These are phyloP conservation scores for Hartigia nigra DNA, from an alignment of 2,888 invertebrate species.

Conservation along the genomic window DNA sequence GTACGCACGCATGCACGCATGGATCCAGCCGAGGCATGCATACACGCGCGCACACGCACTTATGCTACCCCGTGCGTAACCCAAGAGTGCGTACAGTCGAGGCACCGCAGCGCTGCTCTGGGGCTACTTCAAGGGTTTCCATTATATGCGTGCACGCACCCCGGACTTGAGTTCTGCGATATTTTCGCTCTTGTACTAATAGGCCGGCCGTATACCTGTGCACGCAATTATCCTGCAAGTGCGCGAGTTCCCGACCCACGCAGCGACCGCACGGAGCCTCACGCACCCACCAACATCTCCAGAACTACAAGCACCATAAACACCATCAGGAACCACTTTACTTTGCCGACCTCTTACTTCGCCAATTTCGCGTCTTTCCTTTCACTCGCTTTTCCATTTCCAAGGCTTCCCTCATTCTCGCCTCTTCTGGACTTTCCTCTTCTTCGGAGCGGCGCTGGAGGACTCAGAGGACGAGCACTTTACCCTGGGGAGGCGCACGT, in stretches of 20 bases:
- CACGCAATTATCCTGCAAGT: slow-evolving; percentile 55
- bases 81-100: slow-evolving; percentile 34
- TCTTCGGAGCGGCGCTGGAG: not conserved
- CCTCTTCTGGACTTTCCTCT: not conserved
- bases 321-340: not conserved
- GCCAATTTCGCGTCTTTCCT: not conserved
- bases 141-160: slow-evolving; percentile 61
- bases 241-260: slow-evolving; percentile 24
- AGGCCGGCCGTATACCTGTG: slow-evolving; percentile 47
- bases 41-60: slow-evolving; percentile 23
- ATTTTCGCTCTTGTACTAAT: slow-evolving; percentile 43
- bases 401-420: not conserved
- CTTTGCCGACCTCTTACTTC: not conserved
- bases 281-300: not conserved
- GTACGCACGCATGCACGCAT: slow-evolving; percentile 37
- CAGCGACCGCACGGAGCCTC: not conserved
- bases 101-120: slow-evolving; percentile 24
- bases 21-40: slow-evolving; percentile 46
- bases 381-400: not conserved
- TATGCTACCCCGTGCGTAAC: slow-evolving; percentile 32
- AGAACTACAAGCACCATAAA: not conserved
- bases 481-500: not conserved
- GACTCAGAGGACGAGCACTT: not conserved
- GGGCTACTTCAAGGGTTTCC: slow-evolving; percentile 63
- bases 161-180: slow-evolving; percentile 34